Evolutionary conservation across 2,113 vertebrate genomes (phyloP).

Genomic region (Meles meles): DNA sequence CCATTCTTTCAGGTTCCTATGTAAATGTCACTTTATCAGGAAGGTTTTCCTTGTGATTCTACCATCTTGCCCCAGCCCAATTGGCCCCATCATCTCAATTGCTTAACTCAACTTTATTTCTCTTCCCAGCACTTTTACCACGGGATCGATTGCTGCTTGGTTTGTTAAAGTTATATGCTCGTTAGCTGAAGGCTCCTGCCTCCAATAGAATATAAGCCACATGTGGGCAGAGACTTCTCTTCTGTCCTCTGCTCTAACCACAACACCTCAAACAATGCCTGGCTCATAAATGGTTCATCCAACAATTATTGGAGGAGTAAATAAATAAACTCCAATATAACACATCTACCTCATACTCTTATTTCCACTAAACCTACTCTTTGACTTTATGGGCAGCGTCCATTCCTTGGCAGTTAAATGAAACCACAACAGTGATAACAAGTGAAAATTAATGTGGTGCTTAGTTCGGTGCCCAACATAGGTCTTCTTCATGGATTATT

Average conservation of each 20-base stretch:
- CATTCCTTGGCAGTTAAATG: conserved; percentile 19
- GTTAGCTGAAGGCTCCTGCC: neutral
- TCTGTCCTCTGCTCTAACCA: neutral
- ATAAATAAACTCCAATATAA: neutral
- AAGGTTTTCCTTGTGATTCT: neutral
- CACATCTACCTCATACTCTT: neutral
- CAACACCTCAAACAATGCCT: neutral
- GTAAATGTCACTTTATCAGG: neutral
- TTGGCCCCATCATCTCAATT: neutral
- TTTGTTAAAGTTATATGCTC: neutral
- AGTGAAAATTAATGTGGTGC: conserved; percentile 40
- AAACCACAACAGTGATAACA: neutral
- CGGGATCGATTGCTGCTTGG: neutral
- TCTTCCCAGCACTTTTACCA: neutral
- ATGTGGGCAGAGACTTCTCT: neutral
- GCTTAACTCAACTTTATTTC: neutral
- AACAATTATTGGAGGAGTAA: neutral
- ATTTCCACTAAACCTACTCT: neutral
- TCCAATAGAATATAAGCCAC: neutral
- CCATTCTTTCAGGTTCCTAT: neutral
- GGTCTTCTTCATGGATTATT: conserved; percentile 15
- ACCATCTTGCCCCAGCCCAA: too few relatives aligned
- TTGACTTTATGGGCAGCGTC: neutral
- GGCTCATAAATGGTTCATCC: neutral
- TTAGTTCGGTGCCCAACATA: neutral